Evolutionary conservation across 1,140 invertebrate genomes (phyloP).

Genomic region (Brachionus calyciflorus): DNA sequence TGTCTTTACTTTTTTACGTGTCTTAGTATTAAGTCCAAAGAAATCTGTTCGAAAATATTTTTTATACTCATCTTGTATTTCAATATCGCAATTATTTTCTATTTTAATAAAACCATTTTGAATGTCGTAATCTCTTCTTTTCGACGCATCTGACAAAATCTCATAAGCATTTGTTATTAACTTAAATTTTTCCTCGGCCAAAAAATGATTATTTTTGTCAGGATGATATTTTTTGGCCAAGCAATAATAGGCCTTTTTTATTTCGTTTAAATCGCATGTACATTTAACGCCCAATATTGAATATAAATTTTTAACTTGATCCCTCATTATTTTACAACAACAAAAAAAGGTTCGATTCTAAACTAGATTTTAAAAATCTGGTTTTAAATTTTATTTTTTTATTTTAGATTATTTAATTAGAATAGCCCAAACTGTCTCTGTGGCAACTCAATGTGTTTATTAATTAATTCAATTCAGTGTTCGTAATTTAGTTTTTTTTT

Average conservation of each 20-base stretch:
- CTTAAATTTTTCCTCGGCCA: constrained; percentile 44
- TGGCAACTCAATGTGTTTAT: constrained; percentile 17
- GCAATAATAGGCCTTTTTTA: constrained; percentile 31
- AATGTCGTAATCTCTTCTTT: constrained; percentile 4
- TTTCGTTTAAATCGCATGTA: constrained; percentile 1
- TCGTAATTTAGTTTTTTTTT: not conserved
- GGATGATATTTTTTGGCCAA: constrained; percentile 45
- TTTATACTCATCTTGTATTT: constrained; percentile 5
- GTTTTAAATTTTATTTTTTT: not conserved
- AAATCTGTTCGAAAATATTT: constrained; percentile 1
- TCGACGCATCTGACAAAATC: not conserved
- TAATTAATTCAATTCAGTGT: constrained; percentile 7
- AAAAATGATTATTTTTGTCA: constrained; percentile 19
- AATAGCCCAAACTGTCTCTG: not conserved
- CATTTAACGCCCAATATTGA: not conserved
- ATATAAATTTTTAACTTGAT: constrained; percentile 4
- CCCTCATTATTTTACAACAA: not conserved
- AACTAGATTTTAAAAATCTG: not conserved
- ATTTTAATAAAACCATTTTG: not conserved
- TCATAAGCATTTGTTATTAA: constrained; percentile 45
- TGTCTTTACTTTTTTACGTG: not conserved
- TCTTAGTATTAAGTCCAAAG: not conserved
- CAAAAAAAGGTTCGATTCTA: not conserved
- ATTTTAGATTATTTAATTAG: constrained; percentile 13
- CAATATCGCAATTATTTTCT: not conserved